Conservation (phyloP, 2,797 vertebrate genomes). For the Bradypodion pumilum region DNA sequence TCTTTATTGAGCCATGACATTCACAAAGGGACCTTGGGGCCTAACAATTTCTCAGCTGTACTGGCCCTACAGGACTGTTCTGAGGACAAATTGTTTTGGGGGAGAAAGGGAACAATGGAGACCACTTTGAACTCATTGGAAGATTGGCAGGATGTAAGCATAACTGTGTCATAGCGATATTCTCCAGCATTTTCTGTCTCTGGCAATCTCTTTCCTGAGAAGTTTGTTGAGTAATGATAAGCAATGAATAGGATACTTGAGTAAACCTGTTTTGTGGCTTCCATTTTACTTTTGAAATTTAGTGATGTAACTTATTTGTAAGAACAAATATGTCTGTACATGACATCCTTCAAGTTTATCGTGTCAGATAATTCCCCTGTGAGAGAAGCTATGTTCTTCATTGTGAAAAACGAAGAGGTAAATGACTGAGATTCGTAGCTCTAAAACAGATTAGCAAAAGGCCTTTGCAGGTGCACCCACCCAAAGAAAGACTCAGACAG, state of each 20-base stretch:
- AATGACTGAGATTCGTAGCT: not conserved
- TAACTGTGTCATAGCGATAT: not conserved
- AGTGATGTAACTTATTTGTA: rapidly evolving
- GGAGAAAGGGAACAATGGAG: not conserved
- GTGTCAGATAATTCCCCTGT: not conserved
- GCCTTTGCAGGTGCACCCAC: too few species aligned
- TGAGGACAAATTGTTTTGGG: not conserved
- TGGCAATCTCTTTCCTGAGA: not conserved
- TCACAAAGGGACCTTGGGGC: too few species aligned
- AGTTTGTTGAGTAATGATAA: not conserved
- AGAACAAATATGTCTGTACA: not conserved
- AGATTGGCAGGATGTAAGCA: not conserved
- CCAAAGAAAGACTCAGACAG: too few species aligned
- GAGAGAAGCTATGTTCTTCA: not conserved
- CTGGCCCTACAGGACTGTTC: not conserved
- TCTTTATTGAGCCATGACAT: too few species aligned
- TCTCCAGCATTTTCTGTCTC: not conserved
- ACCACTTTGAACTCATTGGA: not conserved
- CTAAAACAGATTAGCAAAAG: not conserved
- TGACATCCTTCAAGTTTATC: not conserved
- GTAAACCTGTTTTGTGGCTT: not conserved
- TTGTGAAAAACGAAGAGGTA: not conserved
- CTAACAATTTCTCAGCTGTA: too few species aligned
- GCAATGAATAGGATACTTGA: not conserved
- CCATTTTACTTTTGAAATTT: not conserved